A percentile compares a stretch with the other conserved stretches of the same genome.
Conservation (phyloP, 2,797 vertebrate species). For the Aldrovandia affinis region DNA sequence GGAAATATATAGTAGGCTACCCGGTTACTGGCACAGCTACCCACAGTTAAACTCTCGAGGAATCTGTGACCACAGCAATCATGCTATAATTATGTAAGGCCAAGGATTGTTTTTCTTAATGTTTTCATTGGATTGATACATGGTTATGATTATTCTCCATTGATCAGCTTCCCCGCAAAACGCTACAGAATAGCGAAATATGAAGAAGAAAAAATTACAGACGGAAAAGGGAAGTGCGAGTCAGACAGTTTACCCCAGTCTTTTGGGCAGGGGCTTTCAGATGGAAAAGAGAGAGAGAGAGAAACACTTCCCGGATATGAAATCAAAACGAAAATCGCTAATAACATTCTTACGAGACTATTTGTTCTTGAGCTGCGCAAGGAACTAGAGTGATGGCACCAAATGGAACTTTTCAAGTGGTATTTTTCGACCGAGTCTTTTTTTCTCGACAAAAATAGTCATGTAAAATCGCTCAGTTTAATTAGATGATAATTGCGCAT, state of each 20-base stretch:
- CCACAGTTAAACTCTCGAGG: constrained; percentile 1
- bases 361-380: constrained; percentile 1
- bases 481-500: not conserved
- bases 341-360: constrained; percentile 32
- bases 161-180: not conserved
- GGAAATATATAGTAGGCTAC: not conserved
- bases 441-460: not conserved
- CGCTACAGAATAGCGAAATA: not conserved
- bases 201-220: constrained; percentile 31
- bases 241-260: constrained; percentile 24
- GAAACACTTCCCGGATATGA: constrained; percentile 71
- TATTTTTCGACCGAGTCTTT: not conserved
- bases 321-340: constrained; percentile 51
- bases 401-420: not conserved
- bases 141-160: not conserved
- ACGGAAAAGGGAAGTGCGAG: constrained; percentile 60
- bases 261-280: constrained; percentile 14
- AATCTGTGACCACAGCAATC: not conserved
- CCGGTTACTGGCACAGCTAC: no score
- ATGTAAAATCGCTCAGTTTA: not conserved
- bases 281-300: constrained; percentile 14
- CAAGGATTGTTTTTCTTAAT: no score
- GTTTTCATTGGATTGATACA: not conserved
- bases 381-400: not conserved
- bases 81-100: no score